Conservation (phyloP, 2,888 invertebrate genomes). For the Odontocerum albicorne region DNA sequence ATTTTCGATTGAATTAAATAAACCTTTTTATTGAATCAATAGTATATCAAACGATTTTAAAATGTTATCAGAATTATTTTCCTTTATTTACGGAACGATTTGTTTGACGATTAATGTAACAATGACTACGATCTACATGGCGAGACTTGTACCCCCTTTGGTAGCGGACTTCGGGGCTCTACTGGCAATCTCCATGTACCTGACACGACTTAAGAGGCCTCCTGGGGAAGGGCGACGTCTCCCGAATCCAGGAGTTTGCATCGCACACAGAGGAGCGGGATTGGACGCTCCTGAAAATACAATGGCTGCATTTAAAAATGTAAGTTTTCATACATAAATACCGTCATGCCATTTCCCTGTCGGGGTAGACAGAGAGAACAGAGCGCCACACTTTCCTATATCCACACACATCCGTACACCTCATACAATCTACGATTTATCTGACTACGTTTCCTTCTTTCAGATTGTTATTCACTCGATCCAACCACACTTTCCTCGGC, state of each 20-base stretch:
- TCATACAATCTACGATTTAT: no score
- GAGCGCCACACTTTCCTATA: no score
- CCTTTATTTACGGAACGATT: neutral
- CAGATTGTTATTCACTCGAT: no score
- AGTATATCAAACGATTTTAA: no score
- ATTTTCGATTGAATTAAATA: no score
- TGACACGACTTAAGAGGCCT: constrained; percentile 5
- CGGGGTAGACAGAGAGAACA: neutral
- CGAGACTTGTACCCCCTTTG: constrained; percentile 9
- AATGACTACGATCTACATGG: neutral
- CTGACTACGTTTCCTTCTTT: no score
- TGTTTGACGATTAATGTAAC: neutral
- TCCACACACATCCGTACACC: no score
- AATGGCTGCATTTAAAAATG: constrained; percentile 69
- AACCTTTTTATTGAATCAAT: no score
- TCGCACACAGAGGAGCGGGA: constrained; percentile 76
- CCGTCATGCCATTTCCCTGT: neutral
- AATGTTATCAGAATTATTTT: neutral
- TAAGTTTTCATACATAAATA: constrained; percentile 44
- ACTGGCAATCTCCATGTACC: constrained; percentile 8
- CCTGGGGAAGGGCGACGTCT: neutral
- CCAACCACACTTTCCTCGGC: no score
- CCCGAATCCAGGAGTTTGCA: constrained; percentile 44
- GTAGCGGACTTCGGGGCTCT: neutral
- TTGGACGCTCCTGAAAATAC: constrained; percentile 83